Conservation (phyloP, 2,797 vertebrate species). For the Rhinoraja longicauda region DNA sequence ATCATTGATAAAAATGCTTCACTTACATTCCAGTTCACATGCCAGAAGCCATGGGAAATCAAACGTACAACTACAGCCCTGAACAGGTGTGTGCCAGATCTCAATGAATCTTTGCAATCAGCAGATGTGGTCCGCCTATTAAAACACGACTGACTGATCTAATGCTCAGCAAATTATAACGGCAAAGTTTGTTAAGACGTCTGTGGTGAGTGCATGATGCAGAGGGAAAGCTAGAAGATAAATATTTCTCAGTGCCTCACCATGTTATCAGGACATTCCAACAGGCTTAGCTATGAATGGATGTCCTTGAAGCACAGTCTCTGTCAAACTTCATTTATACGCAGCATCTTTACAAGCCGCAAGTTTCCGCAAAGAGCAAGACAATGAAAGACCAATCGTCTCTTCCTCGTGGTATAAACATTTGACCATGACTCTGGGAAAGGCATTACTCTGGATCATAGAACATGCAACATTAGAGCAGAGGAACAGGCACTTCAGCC, state of each 20-base stretch:
- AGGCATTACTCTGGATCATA: too few species aligned
- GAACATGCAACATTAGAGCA: too few species aligned
- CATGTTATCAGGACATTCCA: not conserved
- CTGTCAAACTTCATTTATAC: not conserved
- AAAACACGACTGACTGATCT: not conserved
- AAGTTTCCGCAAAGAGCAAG: not conserved
- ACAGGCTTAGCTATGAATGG: not conserved
- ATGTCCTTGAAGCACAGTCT: not conserved
- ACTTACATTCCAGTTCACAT: not conserved
- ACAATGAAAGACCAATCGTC: not conserved
- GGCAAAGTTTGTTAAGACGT: not conserved
- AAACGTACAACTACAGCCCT: not conserved
- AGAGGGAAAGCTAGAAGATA: not conserved
- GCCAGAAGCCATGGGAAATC: not conserved
- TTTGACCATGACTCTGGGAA: too few species aligned
- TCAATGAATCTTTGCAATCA: not conserved
- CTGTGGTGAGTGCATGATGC: not conserved
- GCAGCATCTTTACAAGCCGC: not conserved
- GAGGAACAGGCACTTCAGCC: too few species aligned
- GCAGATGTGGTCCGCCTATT: not conserved
- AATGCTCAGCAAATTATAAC: not conserved
- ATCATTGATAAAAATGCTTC: not conserved
- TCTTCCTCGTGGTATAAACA: too few species aligned
- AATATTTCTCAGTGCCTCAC: not conserved
- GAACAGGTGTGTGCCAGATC: not conserved